Percentiles rank a stretch among this genome's conserved stretches.
phyloP scores from a whole-genome alignment of 2,113 vertebrate species.

The Corythaixoides concolor region DNA sequence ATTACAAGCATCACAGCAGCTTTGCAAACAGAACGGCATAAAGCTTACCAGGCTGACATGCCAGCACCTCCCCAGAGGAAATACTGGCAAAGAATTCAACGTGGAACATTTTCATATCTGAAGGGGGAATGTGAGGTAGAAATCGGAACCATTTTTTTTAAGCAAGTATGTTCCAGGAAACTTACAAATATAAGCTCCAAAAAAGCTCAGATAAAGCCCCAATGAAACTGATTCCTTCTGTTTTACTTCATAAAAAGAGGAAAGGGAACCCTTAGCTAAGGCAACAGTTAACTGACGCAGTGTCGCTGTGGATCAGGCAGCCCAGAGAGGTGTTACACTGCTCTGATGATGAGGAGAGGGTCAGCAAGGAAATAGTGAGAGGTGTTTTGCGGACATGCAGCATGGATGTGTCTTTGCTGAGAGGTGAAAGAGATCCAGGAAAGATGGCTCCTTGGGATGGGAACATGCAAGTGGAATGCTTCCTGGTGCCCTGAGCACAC shows the following conservation, averaged over 20 bases:
- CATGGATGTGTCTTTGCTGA: not conserved
- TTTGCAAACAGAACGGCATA: conserved; percentile 11
- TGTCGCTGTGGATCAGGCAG: not conserved
- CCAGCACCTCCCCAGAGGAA: conserved; percentile 7
- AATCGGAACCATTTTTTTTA: not conserved
- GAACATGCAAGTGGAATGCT: not conserved
- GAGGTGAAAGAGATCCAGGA: not conserved
- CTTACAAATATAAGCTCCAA: not conserved
- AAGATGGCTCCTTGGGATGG: not conserved
- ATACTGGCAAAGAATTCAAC: not conserved
- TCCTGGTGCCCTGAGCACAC: not conserved
- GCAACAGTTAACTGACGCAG: not conserved
- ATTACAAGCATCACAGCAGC: not conserved
- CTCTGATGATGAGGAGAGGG: not conserved
- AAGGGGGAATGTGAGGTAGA: not conserved
- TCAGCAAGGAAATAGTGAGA: not conserved
- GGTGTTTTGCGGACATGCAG: not conserved
- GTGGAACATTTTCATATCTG: not conserved
- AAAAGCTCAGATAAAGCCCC: not conserved
- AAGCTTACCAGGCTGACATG: conserved; percentile 4
- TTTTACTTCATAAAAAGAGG: not conserved
- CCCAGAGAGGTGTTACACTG: not conserved
- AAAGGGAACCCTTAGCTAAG: not conserved
- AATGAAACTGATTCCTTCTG: not conserved
- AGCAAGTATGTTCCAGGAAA: not conserved